Base-by-base conservation (phyloP, 2,888 invertebrate genomes). In the Pachymerium ferrugineum region DNA sequence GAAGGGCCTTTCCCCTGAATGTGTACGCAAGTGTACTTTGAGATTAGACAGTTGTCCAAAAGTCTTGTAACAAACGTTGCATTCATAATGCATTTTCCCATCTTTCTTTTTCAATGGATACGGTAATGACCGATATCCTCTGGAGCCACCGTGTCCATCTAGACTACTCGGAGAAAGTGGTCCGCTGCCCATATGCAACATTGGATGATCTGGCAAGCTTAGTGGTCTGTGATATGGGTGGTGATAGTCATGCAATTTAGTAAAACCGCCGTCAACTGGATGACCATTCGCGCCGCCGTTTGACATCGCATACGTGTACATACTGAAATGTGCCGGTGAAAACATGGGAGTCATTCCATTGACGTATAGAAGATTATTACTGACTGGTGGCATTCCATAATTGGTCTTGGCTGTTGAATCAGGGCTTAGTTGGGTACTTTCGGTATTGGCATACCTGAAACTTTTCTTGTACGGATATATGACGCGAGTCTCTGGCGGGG, bases 11-110 rank as follows among this genome's bases (percentile, higher is more conserved):
- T 99, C 99, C 0, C 99, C 99, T 1, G 97, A 97, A 83, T 99
- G 99, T 12, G 98, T 99, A 78, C 99, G 87, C 75, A 97, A 85
- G 81, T 99, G 98, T 19, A 98, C 97, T 83, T 99, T 99, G 69
- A 99, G 86, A 83, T 99, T 99, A 67, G 97, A 97, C 77, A 99
- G 85, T 83, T 99, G 99, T 0, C 99, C 99, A 81, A 99, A 99
- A 0, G 96, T 96, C 85, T 99, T 99, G 82, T 90, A 91, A 82
- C 99, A 99, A 3, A 97, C 94, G 81, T 97, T 97, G 84, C 99
- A 99, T 83, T 98, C 97, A 84, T 99, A 99, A 81, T 98, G 96
- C 93, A 98, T 98, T 85, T 98, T 98, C 0, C 99, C 99, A 81
- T 99, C 97, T 83, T 96, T 96, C 85, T 97, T 97, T 85, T 95